Conservation (phyloP, 2,113 vertebrate genomes). For the Motacilla alba region DNA sequence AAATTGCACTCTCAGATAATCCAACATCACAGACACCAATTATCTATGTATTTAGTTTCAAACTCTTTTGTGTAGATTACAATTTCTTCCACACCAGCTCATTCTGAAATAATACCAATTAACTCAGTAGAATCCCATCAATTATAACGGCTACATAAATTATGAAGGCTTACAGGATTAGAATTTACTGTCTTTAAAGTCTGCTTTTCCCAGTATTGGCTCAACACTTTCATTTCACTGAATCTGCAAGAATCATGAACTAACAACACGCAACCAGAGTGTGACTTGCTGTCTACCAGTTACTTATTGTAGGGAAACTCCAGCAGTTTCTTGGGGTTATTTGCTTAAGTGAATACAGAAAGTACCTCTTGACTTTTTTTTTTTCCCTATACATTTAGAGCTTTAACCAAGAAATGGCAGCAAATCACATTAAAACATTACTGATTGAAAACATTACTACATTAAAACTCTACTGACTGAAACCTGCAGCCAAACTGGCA, state of each 20-base stretch:
- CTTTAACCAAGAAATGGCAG: neutral
- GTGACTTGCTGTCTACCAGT: neutral
- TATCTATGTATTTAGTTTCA: neutral
- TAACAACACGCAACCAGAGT: neutral
- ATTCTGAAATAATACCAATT: neutral
- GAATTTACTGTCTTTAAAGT: neutral
- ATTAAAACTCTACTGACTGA: neutral
- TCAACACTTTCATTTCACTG: neutral
- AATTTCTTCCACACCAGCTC: neutral
- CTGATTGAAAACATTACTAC: no score
- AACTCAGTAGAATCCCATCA: neutral
- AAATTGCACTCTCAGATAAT: neutral
- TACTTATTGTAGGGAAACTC: neutral
- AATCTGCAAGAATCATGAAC: neutral
- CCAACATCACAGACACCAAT: neutral
- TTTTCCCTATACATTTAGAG: neutral
- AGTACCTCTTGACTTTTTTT: neutral
- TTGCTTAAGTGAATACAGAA: neutral
- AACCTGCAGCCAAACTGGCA: neutral
- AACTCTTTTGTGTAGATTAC: neutral
- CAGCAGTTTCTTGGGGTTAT: neutral
- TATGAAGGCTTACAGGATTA: neutral
- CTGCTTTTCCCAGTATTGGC: neutral
- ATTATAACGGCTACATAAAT: neutral
- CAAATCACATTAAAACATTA: neutral